Evolutionary conservation across 2,888 invertebrate species (phyloP).

Genomic region (Meganola albula): DNA sequence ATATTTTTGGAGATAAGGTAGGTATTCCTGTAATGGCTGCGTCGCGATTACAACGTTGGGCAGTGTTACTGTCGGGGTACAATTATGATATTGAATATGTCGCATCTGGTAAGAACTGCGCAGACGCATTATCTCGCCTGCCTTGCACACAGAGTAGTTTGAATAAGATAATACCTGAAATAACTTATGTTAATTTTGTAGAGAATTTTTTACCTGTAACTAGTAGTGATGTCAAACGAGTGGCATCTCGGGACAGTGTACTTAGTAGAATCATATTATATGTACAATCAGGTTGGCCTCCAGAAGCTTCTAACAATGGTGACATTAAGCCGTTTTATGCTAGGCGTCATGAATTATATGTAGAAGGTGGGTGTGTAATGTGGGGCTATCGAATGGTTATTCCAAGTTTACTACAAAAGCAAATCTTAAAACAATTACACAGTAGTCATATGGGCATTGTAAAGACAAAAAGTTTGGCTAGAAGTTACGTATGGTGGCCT

Average conservation of each 20-base stretch:
- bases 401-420: background rate
- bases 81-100: background rate
- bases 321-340: background rate
- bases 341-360: background rate
- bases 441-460: background rate
- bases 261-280: background rate
- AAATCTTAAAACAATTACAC: background rate
- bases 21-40: constrained; percentile 10
- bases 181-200: background rate
- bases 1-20: constrained; percentile 5
- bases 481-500: constrained; percentile 25
- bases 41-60: constrained; percentile 14
- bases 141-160: background rate
- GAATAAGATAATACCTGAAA: background rate
- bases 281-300: background rate
- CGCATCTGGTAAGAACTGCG: background rate
- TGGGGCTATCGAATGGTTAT: background rate
- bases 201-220: background rate
- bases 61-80: constrained; percentile 4
- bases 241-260: background rate
- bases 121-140: background rate
- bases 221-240: background rate
- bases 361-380: background rate
- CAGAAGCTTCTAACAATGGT: background rate
- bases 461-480: constrained; percentile 4